phyloP scores from a whole-genome alignment of 2,888 invertebrate genomes.

The Chironomus tentans region DNA sequence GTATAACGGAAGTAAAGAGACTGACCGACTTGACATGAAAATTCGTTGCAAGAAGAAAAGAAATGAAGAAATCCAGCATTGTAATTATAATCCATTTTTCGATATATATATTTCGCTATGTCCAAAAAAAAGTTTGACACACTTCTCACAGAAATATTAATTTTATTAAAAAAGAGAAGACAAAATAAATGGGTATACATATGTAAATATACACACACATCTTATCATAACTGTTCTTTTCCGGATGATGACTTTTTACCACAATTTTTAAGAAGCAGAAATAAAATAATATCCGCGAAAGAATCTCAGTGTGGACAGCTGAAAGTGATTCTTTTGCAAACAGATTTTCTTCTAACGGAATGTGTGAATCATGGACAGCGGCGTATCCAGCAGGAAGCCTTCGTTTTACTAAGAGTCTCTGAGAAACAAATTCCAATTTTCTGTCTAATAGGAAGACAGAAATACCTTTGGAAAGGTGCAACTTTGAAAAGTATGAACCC shows the following conservation, averaged over 20 bases:
- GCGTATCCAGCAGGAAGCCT: neutral
- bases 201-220: slow-evolving; percentile 12
- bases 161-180: slow-evolving; percentile 1
- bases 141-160: neutral
- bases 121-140: neutral
- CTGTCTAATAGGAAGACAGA: too few relatives aligned
- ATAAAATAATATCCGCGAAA: neutral
- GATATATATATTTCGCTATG: neutral
- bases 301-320: slow-evolving; percentile 9
- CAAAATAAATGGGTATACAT: neutral
- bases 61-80: neutral
- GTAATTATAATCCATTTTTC: neutral
- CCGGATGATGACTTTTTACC: slow-evolving; percentile 10
- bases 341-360: slow-evolving; percentile 14
- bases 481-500: too few relatives aligned
- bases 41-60: neutral
- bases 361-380: neutral
- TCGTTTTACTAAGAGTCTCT: too few relatives aligned
- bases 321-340: slow-evolving; percentile 19
- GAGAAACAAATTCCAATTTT: too few relatives aligned
- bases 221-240: slow-evolving; percentile 21
- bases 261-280: neutral
- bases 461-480: too few relatives aligned
- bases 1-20: neutral
- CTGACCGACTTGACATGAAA: neutral